A percentile compares a stretch with the other conserved stretches of the same genome.
These are phyloP conservation scores for Aporophyla nigra DNA, from an alignment of 2,888 invertebrate species.

Conservation along the genomic window DNA sequence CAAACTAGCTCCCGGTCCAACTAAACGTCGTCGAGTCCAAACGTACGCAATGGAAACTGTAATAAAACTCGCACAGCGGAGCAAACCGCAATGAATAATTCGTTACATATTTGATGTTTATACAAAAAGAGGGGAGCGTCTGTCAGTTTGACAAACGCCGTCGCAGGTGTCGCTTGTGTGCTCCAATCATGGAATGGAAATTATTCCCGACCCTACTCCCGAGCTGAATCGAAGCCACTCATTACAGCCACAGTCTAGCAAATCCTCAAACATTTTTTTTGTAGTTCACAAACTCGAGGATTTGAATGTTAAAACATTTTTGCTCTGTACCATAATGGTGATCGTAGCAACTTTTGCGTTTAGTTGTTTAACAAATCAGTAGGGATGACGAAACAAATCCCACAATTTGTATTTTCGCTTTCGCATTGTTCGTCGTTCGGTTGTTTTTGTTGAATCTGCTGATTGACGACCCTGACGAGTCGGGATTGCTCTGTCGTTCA, in stretches of 20 bases:
- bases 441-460: constrained; percentile 70
- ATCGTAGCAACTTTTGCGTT: constrained; percentile 51
- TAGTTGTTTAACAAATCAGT: constrained; percentile 72
- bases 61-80: constrained; percentile 71
- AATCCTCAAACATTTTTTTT: constrained; percentile 33
- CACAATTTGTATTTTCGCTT: constrained; percentile 69
- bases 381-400: constrained; percentile 73
- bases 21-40: constrained; percentile 54
- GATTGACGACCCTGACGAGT: constrained; percentile 72
- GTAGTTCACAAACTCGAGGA: constrained; percentile 24
- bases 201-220: constrained; percentile 68
- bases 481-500: constrained; percentile 70
- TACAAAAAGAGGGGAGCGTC: constrained; percentile 72
- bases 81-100: constrained; percentile 74
- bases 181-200: constrained; percentile 78
- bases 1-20: constrained; percentile 42
- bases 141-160: constrained; percentile 77
- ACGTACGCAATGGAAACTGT: constrained; percentile 62
- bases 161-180: constrained; percentile 75
- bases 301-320: constrained; percentile 45
- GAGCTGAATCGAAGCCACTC: constrained; percentile 67
- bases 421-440: constrained; percentile 60
- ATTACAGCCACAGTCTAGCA: constrained; percentile 65
- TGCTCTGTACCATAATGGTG: constrained; percentile 58
- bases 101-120: constrained; percentile 77